phyloP scores from a whole-genome alignment of 2,888 invertebrate species.

The Sinopyrophorus schimmeli region DNA sequence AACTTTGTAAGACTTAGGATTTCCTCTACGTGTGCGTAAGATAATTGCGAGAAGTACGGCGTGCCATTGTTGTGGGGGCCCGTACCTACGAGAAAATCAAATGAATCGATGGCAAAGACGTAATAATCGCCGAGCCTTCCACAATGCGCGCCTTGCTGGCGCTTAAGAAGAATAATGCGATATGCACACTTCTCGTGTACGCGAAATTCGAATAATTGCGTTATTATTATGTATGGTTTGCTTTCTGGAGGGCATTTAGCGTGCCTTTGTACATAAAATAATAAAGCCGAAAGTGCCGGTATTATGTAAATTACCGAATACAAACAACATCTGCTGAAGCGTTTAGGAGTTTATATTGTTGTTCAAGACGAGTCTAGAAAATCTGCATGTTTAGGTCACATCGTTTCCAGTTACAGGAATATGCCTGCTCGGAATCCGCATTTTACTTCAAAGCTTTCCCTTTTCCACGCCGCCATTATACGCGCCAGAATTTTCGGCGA shows the following conservation, averaged over 20 bases:
- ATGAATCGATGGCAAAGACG: no score
- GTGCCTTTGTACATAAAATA: neutral
- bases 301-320: constrained; percentile 1
- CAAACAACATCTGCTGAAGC: neutral
- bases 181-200: no score
- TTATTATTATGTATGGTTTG: neutral
- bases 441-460: neutral
- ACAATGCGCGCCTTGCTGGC: no score
- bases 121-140: no score
- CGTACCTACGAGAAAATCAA: no score
- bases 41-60: no score
- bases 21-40: no score
- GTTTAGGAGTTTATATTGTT: neutral
- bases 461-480: neutral
- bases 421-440: neutral
- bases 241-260: neutral
- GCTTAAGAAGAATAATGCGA: no score
- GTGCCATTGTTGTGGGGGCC: no score
- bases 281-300: neutral
- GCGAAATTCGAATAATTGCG: neutral
- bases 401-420: neutral
- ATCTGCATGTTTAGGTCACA: neutral
- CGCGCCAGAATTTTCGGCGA: no score
- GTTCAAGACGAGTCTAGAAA: neutral
- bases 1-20: no score